These are phyloP conservation scores for Allobates femoralis DNA, from an alignment of 2,797 vertebrate genomes.

Conservation along the genomic window DNA sequence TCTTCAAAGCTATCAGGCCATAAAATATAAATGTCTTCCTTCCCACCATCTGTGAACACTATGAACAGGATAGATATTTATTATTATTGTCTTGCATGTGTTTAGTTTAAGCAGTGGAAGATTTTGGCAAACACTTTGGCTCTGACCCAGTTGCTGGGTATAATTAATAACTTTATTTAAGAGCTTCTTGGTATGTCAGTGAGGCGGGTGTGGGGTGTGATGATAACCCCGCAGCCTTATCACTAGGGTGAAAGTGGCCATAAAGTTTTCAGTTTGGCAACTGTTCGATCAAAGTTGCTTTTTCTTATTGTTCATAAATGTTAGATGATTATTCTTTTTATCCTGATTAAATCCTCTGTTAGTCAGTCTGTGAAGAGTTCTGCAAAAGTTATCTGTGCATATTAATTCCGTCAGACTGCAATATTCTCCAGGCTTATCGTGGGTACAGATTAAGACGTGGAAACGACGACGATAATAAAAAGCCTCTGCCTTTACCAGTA, in stretches of 20 bases:
- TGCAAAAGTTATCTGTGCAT: constrained; percentile 2
- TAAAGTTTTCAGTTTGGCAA: no score
- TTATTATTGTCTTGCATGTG: no score
- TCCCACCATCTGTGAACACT: neutral
- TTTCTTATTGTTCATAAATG: neutral
- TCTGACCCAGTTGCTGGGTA: no score
- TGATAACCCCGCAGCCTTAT: no score
- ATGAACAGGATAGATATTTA: no score
- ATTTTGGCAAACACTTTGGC: no score
- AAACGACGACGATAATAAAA: neutral
- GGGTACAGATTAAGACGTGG: neutral
- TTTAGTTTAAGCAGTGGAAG: no score
- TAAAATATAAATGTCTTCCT: neutral
- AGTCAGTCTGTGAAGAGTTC: neutral
- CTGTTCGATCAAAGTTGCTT: no score
- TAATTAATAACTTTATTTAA: no score
- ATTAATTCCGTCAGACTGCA: neutral
- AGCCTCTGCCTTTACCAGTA: neutral
- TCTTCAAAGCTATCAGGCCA: neutral
- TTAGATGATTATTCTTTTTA: neutral
- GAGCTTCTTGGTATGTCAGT: no score
- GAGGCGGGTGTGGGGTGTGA: no score
- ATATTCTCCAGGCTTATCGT: neutral
- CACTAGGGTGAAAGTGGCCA: no score
- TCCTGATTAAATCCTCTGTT: neutral